Conservation (phyloP, 2,888 invertebrate species). For the Idaea biselata region DNA sequence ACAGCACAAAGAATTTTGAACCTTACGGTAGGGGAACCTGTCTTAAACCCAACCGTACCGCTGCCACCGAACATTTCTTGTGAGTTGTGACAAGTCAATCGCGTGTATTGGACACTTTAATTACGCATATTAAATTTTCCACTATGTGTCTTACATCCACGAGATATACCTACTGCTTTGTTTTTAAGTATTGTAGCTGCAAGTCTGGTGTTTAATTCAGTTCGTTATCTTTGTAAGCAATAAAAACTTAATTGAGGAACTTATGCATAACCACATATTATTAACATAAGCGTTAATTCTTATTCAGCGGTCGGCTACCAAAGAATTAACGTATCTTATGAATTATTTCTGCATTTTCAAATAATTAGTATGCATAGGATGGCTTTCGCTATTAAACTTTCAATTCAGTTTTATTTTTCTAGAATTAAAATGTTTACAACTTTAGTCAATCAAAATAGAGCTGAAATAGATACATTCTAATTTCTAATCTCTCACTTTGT, state of each 20-base stretch:
- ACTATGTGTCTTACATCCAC: background rate
- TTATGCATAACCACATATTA: slow-evolving; percentile 7
- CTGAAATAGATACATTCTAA: background rate
- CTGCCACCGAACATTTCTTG: background rate
- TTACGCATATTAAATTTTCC: slow-evolving; percentile 6
- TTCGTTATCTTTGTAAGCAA: slow-evolving; percentile 4
- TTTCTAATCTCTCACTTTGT: background rate
- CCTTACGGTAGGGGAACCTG: too few species aligned
- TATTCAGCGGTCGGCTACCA: background rate
- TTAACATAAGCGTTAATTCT: slow-evolving; percentile 21
- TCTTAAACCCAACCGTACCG: too few species aligned
- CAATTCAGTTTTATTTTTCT: slow-evolving; percentile 8
- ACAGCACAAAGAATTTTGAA: too few species aligned
- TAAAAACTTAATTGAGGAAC: slow-evolving; percentile 6
- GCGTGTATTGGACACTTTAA: slow-evolving; percentile 10
- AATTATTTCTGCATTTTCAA: slow-evolving; percentile 19
- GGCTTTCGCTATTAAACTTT: slow-evolving; percentile 13
- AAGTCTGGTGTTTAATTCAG: background rate
- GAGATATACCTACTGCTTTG: background rate
- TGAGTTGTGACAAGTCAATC: slow-evolving; percentile 8
- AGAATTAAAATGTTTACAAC: slow-evolving; percentile 1
- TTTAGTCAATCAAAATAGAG: background rate
- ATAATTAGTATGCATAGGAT: slow-evolving; percentile 20
- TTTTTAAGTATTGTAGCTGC: background rate
- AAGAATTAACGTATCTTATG: slow-evolving; percentile 15